Conservation (phyloP, 2,888 invertebrate species). For the Lochmaea capreae region DNA sequence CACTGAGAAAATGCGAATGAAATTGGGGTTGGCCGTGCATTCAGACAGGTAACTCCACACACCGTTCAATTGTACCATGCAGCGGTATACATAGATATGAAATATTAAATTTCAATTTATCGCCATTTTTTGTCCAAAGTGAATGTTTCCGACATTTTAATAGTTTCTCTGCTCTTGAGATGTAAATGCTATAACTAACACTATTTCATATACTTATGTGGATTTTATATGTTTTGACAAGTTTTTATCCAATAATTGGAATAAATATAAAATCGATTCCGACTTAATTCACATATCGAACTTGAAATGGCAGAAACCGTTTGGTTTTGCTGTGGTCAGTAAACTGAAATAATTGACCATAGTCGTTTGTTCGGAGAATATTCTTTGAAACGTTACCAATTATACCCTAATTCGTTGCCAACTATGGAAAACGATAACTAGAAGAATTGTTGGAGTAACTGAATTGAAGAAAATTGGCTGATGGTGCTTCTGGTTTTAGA, state of each 20-base stretch:
- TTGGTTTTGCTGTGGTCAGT: conserved; percentile 17
- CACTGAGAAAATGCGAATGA: too few relatives aligned
- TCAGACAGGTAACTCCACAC: too few relatives aligned
- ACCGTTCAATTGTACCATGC: too few relatives aligned
- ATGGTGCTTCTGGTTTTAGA: conserved; percentile 24
- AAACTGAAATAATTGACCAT: conserved; percentile 26
- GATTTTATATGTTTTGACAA: neutral
- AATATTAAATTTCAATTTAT: too few relatives aligned
- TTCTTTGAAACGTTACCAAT: conserved; percentile 41
- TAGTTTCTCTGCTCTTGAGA: too few relatives aligned
- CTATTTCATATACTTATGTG: too few relatives aligned
- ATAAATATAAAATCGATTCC: neutral
- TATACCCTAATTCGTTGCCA: conserved; percentile 40
- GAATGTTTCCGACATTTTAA: too few relatives aligned
- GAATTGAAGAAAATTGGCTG: conserved; percentile 30
- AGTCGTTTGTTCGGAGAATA: conserved; percentile 25
- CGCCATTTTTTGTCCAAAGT: too few relatives aligned
- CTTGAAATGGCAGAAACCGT: conserved; percentile 4
- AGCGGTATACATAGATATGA: too few relatives aligned
- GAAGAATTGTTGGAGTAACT: conserved; percentile 19
- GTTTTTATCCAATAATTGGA: neutral
- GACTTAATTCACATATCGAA: neutral
- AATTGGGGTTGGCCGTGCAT: too few relatives aligned
- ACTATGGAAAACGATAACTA: conserved; percentile 35
- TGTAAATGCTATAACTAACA: too few relatives aligned